A percentile compares a stretch with the other conserved stretches of the same genome.
phyloP scores from a whole-genome alignment of 1,140 invertebrate species.

The Dufourea novaeangliae region DNA sequence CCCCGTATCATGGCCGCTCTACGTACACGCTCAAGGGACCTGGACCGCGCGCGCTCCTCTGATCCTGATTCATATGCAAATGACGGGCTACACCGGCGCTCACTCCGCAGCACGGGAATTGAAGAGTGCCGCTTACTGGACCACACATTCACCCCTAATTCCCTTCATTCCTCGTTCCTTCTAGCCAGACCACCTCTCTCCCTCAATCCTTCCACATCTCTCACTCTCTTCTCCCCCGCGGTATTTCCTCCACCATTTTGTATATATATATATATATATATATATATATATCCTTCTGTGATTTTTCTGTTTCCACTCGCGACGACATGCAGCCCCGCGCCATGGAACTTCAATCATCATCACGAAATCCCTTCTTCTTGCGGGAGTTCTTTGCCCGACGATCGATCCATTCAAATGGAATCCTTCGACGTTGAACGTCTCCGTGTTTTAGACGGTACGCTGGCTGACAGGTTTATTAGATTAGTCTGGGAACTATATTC shows the following conservation, averaged over 20 bases:
- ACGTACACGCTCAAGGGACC: conserved; percentile 71
- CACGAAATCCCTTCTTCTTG: conserved; percentile 10
- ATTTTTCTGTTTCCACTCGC: conserved; percentile 1
- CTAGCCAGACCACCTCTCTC: neutral
- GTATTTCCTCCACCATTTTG: conserved; percentile 13
- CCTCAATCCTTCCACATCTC: neutral
- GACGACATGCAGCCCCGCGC: neutral
- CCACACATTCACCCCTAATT: conserved; percentile 58
- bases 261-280: too few relatives aligned
- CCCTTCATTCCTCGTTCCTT: conserved; percentile 3
- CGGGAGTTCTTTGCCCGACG: neutral
- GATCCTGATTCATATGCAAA: conserved; percentile 79
- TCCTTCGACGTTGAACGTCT: conserved; percentile 2
- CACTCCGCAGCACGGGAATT: conserved; percentile 64
- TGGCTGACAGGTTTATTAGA: conserved; percentile 9
- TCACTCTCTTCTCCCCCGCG: neutral
- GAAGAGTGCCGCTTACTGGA: conserved; percentile 73
- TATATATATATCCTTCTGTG: too few relatives aligned
- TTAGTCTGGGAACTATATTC: too few relatives aligned
- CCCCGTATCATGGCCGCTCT: conserved; percentile 73
- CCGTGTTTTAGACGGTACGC: neutral
- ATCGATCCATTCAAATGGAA: neutral
- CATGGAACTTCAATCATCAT: conserved; percentile 1
- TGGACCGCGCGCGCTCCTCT: conserved; percentile 66
- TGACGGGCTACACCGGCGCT: conserved; percentile 68